These are phyloP conservation scores for Linnaemya vulpina DNA, from an alignment of 2,888 invertebrate genomes.

Conservation along the genomic window DNA sequence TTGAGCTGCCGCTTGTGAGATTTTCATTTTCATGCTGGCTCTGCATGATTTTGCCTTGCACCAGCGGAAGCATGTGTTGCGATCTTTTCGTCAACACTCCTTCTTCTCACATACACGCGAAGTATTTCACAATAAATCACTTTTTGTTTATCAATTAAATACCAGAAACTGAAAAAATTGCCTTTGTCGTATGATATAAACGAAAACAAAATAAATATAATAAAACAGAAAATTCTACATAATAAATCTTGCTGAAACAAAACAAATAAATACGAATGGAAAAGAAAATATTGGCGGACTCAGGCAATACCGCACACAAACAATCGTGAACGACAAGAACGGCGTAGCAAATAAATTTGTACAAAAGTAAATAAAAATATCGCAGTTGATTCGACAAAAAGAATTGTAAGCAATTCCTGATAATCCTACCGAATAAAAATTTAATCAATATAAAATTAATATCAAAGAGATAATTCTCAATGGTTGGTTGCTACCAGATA, in stretches of 20 bases:
- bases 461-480: not conserved
- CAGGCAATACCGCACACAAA: not conserved
- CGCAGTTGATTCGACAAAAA: not conserved
- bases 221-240: slow-evolving; percentile 43
- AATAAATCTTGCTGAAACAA: slow-evolving; percentile 55
- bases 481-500: not conserved
- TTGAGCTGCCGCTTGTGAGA: not conserved
- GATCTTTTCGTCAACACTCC: not conserved
- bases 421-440: not conserved
- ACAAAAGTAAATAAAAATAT: slow-evolving; percentile 21
- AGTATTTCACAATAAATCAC: slow-evolving; percentile 55
- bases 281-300: slow-evolving; percentile 35
- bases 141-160: slow-evolving; percentile 63
- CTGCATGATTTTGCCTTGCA: not conserved
- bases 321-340: not conserved
- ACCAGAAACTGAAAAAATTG: slow-evolving; percentile 54
- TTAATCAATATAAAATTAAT: not conserved
- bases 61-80: not conserved
- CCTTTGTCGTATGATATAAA: slow-evolving; percentile 41
- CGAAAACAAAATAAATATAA: slow-evolving; percentile 40
- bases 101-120: not conserved
- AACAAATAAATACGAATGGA: slow-evolving; percentile 25
- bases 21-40: not conserved
- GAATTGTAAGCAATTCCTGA: not conserved
- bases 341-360: not conserved